Evolutionary conservation across 2,113 vertebrate genomes (phyloP).

Genomic region (Xiphophorus hellerii): DNA sequence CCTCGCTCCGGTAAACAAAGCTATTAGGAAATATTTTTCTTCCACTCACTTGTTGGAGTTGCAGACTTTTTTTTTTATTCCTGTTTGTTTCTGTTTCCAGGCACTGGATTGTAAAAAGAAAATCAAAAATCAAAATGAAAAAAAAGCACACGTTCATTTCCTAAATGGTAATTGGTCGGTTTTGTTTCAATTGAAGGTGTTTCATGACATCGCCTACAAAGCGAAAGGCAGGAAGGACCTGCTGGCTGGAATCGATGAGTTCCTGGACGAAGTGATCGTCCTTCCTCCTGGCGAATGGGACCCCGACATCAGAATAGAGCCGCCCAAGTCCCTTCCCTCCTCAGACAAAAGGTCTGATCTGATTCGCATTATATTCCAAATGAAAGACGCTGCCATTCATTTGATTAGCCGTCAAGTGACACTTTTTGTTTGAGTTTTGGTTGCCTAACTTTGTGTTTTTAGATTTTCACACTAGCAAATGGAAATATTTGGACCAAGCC

Average conservation of each 20-base stretch:
- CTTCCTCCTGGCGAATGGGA: constrained; percentile 98
- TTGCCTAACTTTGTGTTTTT: not conserved
- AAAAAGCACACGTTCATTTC: not conserved
- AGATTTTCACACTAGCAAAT: not conserved
- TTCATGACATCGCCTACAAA: constrained; percentile 99
- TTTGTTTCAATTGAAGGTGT: constrained; percentile 81
- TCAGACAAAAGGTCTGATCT: constrained; percentile 91
- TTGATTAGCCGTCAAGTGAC: not conserved
- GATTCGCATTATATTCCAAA: constrained; percentile 5
- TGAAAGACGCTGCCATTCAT: not conserved
- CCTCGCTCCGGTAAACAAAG: not conserved
- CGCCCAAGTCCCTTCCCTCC: constrained; percentile 94
- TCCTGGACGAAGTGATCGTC: constrained; percentile 97
- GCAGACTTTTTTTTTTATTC: not conserved
- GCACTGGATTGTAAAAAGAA: too few species aligned
- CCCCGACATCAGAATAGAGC: constrained; percentile 96
- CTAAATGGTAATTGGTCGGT: not conserved
- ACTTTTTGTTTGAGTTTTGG: not conserved
- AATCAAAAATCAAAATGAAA: not conserved
- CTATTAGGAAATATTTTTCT: not conserved
- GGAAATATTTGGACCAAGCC: not conserved
- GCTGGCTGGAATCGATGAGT: constrained; percentile 96
- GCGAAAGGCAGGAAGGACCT: constrained; percentile 93
- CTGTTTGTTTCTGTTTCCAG: not conserved
- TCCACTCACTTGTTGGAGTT: not conserved